A percentile compares a stretch with the other conserved stretches of the same genome.
Conservation (phyloP, 2,888 invertebrate genomes). For the Rhodophaea formosa region DNA sequence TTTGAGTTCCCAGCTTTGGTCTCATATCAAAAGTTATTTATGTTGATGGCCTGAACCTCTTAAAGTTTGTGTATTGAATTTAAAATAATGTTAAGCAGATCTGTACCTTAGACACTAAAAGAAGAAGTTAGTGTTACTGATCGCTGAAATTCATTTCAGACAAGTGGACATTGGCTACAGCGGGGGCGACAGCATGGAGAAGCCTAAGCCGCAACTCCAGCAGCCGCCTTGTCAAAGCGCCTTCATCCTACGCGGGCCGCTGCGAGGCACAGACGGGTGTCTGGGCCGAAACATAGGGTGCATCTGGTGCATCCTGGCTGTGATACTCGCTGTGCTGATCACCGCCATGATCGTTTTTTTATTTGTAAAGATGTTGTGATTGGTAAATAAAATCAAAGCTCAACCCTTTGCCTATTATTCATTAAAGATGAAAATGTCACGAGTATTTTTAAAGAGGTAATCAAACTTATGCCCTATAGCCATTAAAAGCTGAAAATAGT, state of each 20-base stretch:
- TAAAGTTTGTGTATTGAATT: too few species aligned
- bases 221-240: slow-evolving; percentile 5
- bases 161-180: slow-evolving; percentile 11
- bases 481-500: too few species aligned
- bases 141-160: slow-evolving; percentile 1
- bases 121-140: background rate
- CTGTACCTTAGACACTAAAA: too few species aligned
- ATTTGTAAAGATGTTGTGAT: background rate
- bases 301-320: background rate
- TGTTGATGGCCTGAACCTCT: too few species aligned
- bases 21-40: too few species aligned
- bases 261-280: background rate
- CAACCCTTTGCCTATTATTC: too few species aligned
- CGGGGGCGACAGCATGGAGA: slow-evolving; percentile 9
- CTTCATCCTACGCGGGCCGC: background rate
- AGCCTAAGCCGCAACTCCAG: background rate
- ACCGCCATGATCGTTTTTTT: background rate
- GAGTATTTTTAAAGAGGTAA: too few species aligned
- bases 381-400: background rate
- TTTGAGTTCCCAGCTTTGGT: too few species aligned
- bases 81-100: too few species aligned
- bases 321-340: background rate
- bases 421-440: too few species aligned
- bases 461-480: too few species aligned
- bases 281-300: background rate